phyloP scores from a whole-genome alignment of 2,113 vertebrate species.

The Pelodiscus sinensis region DNA sequence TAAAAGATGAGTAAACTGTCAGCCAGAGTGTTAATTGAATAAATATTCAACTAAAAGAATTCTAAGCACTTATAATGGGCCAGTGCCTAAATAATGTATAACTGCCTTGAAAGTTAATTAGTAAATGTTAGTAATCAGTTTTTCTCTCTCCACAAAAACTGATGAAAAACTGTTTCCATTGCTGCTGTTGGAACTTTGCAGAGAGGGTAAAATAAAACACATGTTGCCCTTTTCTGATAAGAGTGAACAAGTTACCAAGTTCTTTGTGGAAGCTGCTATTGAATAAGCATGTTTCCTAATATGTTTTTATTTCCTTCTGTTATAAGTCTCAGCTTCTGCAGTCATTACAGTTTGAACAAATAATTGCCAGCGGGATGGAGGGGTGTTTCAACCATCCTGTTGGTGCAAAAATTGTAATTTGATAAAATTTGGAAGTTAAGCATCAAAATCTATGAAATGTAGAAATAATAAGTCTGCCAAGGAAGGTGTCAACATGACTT shows the following conservation, averaged over 20 bases:
- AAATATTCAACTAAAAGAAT: constrained; percentile 33
- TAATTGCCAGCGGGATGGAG: not conserved
- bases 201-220: not conserved
- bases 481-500: not conserved
- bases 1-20: constrained; percentile 19
- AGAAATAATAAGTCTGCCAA: not conserved
- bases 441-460: not conserved
- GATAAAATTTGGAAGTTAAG: constrained; percentile 3
- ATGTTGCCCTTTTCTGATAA: not conserved
- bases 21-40: constrained; percentile 6
- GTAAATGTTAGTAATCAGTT: constrained; percentile 1
- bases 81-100: constrained; percentile 20
- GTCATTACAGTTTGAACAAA: not conserved
- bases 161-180: not conserved
- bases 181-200: not conserved
- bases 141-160: constrained; percentile 11
- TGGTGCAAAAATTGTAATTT: not conserved
- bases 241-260: not conserved
- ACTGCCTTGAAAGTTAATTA: constrained; percentile 25
- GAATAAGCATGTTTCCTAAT: too few relatives aligned
- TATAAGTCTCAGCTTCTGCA: not conserved
- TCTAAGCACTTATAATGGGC: constrained; percentile 32
- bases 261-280: not conserved
- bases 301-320: not conserved
- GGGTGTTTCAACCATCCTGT: not conserved